Evolutionary conservation across 1,140 invertebrate genomes (phyloP).

Genomic region (Cyclina sinensis): DNA sequence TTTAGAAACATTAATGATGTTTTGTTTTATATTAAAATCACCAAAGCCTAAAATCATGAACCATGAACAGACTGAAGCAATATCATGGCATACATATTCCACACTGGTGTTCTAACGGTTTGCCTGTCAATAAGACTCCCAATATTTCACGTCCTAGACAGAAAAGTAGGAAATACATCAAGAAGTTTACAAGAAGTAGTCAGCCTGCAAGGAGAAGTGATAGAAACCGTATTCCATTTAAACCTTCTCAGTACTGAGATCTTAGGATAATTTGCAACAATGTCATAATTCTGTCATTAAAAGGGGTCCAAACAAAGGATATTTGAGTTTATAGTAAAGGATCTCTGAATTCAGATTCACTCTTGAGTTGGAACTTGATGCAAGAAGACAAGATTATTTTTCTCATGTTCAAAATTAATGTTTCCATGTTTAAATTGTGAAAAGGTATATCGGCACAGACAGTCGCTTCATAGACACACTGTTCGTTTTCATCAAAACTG

Average conservation of each 20-base stretch:
- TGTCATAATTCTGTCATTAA: not conserved
- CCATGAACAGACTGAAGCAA: conserved; percentile 25
- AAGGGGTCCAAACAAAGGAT: not conserved
- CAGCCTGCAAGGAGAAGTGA: not conserved
- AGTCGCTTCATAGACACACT: too few relatives aligned
- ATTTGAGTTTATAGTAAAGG: not conserved
- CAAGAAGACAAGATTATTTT: not conserved
- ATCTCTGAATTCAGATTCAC: not conserved
- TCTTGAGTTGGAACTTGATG: not conserved
- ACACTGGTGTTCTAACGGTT: not conserved
- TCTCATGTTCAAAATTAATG: not conserved
- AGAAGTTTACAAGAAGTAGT: not conserved
- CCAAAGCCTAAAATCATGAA: conserved; percentile 2
- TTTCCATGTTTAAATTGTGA: not conserved
- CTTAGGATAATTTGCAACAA: not conserved
- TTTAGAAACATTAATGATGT: conserved; percentile 3
- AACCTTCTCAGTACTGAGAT: not conserved
- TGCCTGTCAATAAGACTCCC: not conserved
- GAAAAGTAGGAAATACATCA: not conserved
- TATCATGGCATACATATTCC: not conserved
- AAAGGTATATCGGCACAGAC: too few relatives aligned
- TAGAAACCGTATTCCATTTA: not conserved
- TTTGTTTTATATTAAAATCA: conserved; percentile 1
- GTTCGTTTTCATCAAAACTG: too few relatives aligned
- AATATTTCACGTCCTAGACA: not conserved